These are phyloP conservation scores for Synergus gifuensis DNA, from an alignment of 2,888 invertebrate genomes.

Conservation along the genomic window DNA sequence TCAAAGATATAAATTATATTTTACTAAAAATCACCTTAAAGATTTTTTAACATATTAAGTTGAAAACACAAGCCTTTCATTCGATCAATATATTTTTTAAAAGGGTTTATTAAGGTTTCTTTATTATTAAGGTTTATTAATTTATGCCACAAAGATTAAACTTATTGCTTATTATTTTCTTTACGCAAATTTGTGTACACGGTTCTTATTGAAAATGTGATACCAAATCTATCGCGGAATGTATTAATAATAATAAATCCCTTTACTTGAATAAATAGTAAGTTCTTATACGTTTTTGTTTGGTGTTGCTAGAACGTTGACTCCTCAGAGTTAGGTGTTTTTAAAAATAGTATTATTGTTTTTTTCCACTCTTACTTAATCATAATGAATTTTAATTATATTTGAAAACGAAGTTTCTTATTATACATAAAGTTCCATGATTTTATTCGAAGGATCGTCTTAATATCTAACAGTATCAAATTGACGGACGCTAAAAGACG, in stretches of 20 bases:
- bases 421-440: slow-evolving; percentile 9
- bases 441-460: slow-evolving; percentile 25
- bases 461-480: slow-evolving; percentile 40
- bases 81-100: neutral
- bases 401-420: slow-evolving; percentile 15
- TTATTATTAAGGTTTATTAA: neutral
- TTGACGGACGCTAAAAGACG: slow-evolving; percentile 36
- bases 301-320: no score
- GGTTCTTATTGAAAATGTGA: neutral
- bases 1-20: neutral
- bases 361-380: no score
- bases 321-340: no score
- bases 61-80: no score
- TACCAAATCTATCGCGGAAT: no score
- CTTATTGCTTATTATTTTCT: slow-evolving; percentile 13
- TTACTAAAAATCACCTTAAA: neutral
- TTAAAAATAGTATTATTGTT: no score
- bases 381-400: neutral
- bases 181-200: slow-evolving; percentile 21
- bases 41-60: neutral
- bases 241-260: no score
- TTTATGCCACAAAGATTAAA: neutral
- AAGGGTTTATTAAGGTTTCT: neutral
- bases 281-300: no score
- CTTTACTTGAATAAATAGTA: no score